Evolutionary conservation across 1,140 invertebrate genomes (phyloP), one percentile per base, ranked within the genome.

Genomic region (Ruditapes philippinarum): DNA sequence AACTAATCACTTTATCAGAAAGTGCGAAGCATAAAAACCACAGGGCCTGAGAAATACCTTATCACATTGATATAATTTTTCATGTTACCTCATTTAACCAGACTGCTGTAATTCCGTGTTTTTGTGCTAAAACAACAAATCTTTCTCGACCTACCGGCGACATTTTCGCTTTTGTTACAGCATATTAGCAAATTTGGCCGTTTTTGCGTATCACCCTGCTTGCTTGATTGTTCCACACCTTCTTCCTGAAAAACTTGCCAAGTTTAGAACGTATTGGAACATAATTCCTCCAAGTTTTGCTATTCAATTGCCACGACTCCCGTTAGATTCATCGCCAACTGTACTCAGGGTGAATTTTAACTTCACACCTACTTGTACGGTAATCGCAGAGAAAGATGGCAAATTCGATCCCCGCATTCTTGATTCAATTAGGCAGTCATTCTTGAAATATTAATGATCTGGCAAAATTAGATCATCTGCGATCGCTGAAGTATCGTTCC

Each of bases 361-460:
- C 88, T 90, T 92, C 78, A 87, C 92, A 91, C 92, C 89, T 93
- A 88, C 84, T 89, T 85, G 70, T 38, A 54, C 84, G 28, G 74
- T 78, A 89, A 91, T 91, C 86, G 79, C 68, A 62, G 81, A 62
- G 65, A 54, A 90, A 88, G 88, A 89, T 82, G 87, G 89, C 84
- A 88, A 92, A 93, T 91, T 92, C 86, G 89, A 91, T 91, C 89
- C 60, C 57, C 57, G 62, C 84, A 73, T 88, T 78, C 83, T 84
- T 92, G 87, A 92, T 93, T 84, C 90, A 92, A 93, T 93, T 93
- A 92, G 73, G 57, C 89, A 90, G 90, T 91, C 89, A 79, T 83
- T 84, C 85, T 79, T 93, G 90, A 91, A 92, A 91, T 92, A 93
- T 93, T 93, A 90, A 93, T 93, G 92, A 91, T 84, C 65, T 38